Evolutionary conservation across 1,140 invertebrate genomes (phyloP).

Genomic region (Drosophila jambulina): DNA sequence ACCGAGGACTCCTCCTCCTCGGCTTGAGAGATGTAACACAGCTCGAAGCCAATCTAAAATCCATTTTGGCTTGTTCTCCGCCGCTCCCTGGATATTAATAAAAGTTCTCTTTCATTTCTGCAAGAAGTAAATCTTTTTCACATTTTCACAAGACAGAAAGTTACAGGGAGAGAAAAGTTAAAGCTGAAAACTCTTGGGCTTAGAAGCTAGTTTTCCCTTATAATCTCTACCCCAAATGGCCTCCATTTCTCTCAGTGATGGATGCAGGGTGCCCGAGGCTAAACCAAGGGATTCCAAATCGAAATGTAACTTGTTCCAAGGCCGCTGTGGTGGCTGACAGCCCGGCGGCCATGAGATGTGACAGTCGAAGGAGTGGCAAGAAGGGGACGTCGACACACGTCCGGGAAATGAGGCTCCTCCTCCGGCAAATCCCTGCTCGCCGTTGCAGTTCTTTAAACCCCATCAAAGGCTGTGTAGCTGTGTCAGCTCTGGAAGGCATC

Average conservation of each 20-base stretch:
- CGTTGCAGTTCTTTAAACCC: slow-evolving; percentile 32
- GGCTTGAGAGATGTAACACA: not conserved
- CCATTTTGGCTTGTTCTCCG: slow-evolving; percentile 42
- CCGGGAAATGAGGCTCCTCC: slow-evolving; percentile 4
- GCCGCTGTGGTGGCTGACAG: slow-evolving; percentile 62
- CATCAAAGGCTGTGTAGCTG: slow-evolving; percentile 10
- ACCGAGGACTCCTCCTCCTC: slow-evolving; percentile 24
- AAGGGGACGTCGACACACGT: slow-evolving; percentile 6
- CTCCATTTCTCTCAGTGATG: not conserved
- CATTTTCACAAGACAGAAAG: slow-evolving; percentile 40
- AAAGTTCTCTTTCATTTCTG: slow-evolving; percentile 47
- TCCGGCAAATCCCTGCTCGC: slow-evolving; percentile 13
- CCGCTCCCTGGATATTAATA: slow-evolving; percentile 57
- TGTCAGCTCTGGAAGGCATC: slow-evolving; percentile 3
- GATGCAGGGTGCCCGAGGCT: slow-evolving; percentile 2
- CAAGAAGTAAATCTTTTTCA: slow-evolving; percentile 39
- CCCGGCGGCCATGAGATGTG: slow-evolving; percentile 57
- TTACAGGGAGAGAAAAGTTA: slow-evolving; percentile 10
- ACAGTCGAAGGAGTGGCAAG: slow-evolving; percentile 33
- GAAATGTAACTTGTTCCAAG: slow-evolving; percentile 74
- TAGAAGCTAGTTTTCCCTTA: not conserved
- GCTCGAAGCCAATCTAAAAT: slow-evolving; percentile 52
- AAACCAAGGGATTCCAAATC: slow-evolving; percentile 58
- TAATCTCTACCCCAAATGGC: not conserved
- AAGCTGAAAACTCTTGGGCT: not conserved